Percentiles rank a stretch among this genome's conserved stretches.
Conservation (phyloP, 2,888 invertebrate species). For the Lasius platythorax region DNA sequence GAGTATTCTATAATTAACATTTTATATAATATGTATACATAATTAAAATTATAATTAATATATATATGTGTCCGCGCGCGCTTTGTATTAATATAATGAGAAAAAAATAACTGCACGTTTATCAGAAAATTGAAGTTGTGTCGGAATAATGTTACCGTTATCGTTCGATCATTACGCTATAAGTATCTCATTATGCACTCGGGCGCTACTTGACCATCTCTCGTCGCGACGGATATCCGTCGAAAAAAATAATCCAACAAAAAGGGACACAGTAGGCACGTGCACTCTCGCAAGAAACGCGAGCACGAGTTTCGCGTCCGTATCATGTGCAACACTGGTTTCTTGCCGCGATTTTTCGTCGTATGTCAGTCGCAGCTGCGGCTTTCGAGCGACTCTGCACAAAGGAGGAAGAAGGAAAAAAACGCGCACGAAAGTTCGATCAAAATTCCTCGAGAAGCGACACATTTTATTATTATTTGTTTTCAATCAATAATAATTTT, state of each 20-base stretch:
- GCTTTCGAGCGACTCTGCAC: neutral
- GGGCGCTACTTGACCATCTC: neutral
- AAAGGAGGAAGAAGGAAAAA: neutral
- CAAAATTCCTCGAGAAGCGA: neutral
- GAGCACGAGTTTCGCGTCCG: neutral
- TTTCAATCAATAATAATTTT: neutral
- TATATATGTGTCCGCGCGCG: neutral
- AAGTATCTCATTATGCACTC: neutral
- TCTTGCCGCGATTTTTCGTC: conserved; percentile 26
- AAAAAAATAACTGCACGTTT: neutral
- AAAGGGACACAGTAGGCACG: conserved; percentile 18
- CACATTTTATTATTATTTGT: neutral
- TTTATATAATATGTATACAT: neutral
- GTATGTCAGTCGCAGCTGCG: neutral
- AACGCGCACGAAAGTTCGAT: neutral
- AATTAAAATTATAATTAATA: no score
- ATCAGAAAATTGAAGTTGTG: no score
- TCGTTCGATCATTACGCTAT: neutral
- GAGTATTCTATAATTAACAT: neutral
- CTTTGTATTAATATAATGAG: neutral
- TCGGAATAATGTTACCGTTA: no score
- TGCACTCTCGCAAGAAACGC: neutral
- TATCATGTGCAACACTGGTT: conserved; percentile 13
- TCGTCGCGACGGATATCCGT: neutral
- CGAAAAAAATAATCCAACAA: conserved; percentile 16